Base-by-base conservation (phyloP, 2,113 vertebrate species). In the Clarias batrachus region DNA sequence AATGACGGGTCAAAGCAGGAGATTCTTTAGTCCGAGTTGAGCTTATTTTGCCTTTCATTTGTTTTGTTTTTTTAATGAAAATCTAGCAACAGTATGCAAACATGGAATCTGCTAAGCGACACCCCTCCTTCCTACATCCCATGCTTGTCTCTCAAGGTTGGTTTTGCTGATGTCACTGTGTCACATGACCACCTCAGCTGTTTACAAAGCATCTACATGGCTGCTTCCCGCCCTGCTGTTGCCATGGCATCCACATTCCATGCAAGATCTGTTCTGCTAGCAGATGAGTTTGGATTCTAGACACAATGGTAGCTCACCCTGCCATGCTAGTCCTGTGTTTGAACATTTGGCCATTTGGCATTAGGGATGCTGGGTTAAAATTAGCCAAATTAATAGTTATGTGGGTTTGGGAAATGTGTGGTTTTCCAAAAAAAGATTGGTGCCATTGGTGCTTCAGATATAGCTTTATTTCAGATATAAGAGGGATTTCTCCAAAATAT, bases 241-340 rank as follows among this genome's bases (percentile, higher is more conserved):
- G 91, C 92, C 91, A 93, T 94, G 89, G 93, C 91, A 94, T 91
- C 91, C 83, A 85, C 82, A 91, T 92, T 92, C 90, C 88, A 90
- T 90, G 88, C 87, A 86, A 81, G 82, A 91, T 85, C 91, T 87
- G 87, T 85, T 91, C 85, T 79, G 71, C 80, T 54, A 78, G 68
- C 30, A 13, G 48, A 87, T 17, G 83, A 73, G 62, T 83, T 87
- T 56, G 84, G 74, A 83, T 73, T 78, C 62, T 52, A 87, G 86
- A 85, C 74, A 73, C 80, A 83, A 59, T 71, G 27, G 76, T n/a
- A 68, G 52, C 86, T 77, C 82, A 57, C 87, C 68, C 71, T 77
- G 59, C 60, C n/a, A 66, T 65, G 30, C 37, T 16, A 21, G 78
- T 9, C 56, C 12, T 60, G 66, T 81, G 65, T 79, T 82, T 48